Conservation (phyloP, 2,888 invertebrate genomes). For the Volucella bombylans region DNA sequence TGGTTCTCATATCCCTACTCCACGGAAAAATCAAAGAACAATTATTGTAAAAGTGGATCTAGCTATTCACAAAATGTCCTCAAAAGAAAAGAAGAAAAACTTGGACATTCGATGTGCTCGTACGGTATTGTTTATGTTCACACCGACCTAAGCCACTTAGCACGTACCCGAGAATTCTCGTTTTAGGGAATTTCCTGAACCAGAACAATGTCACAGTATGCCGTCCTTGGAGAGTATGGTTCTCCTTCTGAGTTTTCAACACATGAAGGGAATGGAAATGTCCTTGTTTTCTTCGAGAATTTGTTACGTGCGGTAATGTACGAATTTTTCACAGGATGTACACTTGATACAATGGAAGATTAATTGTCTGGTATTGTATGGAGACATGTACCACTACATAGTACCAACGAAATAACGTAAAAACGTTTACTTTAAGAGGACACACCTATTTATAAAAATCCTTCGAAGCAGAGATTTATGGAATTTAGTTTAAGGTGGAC, state of each 20-base stretch:
- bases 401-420: too few species aligned
- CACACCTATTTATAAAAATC: conserved; percentile 12
- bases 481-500: conserved; percentile 46
- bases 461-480: conserved; percentile 21
- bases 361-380: conserved; percentile 40
- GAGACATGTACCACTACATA: conserved; percentile 4
- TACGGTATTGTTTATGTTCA: conserved; percentile 5
- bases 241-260: conserved; percentile 11
- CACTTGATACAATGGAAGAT: conserved; percentile 42
- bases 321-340: conserved; percentile 5
- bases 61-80: neutral
- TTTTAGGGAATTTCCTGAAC: conserved; percentile 43
- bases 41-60: conserved; percentile 57
- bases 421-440: neutral
- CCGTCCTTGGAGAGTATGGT: conserved; percentile 40
- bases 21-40: conserved; percentile 8
- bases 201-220: conserved; percentile 55
- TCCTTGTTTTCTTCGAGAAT: conserved; percentile 50
- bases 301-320: conserved; percentile 69
- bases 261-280: conserved; percentile 15
- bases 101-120: conserved; percentile 8
- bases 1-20: neutral
- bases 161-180: conserved; percentile 36
- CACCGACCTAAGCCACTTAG: conserved; percentile 68
- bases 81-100: neutral